Percentiles rank a stretch among this genome's conserved stretches.
Evolutionary conservation across 2,113 vertebrate species (phyloP).

Genomic region (Pseudois nayaur): DNA sequence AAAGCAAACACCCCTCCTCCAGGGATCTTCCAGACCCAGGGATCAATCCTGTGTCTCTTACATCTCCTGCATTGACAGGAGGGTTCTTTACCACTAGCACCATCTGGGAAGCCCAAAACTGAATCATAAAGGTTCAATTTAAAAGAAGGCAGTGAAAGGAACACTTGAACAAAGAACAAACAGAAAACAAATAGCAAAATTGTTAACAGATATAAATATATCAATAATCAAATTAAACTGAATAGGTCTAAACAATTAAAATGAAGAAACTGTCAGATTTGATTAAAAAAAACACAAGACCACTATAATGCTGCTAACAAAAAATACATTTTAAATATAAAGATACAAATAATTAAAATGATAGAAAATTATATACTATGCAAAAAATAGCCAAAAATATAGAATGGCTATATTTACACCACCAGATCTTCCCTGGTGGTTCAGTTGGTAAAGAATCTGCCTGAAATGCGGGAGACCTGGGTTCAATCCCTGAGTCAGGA

Average conservation of each 20-base stretch:
- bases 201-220: neutral
- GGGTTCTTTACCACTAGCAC: neutral
- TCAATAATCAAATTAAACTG: neutral
- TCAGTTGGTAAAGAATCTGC: neutral
- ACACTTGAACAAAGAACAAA: neutral
- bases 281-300: neutral
- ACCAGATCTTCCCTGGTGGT: neutral
- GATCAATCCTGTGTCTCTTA: neutral
- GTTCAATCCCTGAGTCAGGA: neutral
- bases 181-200: neutral
- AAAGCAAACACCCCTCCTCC: neutral
- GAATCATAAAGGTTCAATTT: neutral
- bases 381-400: neutral
- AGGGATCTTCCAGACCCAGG: neutral
- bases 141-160: neutral
- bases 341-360: neutral
- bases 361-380: neutral
- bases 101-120: neutral
- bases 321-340: neutral
- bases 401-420: neutral
- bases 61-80: neutral
- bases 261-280: neutral
- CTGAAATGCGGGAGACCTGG: neutral
- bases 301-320: neutral
- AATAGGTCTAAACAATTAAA: neutral